Evolutionary conservation across 2,113 vertebrate genomes (phyloP), one percentile per base, ranked within the genome.

Genomic region (Peromyscus californicus): DNA sequence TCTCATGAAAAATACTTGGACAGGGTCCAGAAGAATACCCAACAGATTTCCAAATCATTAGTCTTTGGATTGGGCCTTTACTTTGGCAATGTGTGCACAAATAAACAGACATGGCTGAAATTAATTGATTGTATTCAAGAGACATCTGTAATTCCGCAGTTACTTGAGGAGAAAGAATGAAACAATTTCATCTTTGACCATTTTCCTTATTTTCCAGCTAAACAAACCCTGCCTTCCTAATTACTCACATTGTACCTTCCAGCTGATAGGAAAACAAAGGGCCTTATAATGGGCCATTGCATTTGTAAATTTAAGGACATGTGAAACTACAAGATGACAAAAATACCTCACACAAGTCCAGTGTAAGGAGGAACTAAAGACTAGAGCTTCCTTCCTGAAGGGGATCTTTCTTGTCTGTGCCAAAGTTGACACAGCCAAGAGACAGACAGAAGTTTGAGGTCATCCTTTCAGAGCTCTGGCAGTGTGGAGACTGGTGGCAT

Each of bases 111-210:
- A 98, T 90, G 97, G 98, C 96, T 97, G 97, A 97, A 98, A 98
- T 98, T 98, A 98, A 98, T 98, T 98, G 98, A 97, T 94, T 98
- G 89, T 97, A 97, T 98, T 98, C 97, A 93, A 89, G 92, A 98
- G 94, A 97, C 95, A 97, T 98, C 98, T 98, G 97, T 96, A 99
- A 98, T 98, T 97, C 96, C 97, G 95, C 57, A 97, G 87, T 96
- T 97, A 94, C 94, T 98, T 95, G 91, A 94, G 57, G 61, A 97
- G 96, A 98, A 98, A 97, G 96, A 97, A 98, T 97, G 96, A 98
- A 98, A 97, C 51, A 98, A 97, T 74, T 97, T 98, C 97, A 98
- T 89, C 98, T 98, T 97, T 96, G 93, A 98, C 98, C 93, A 75
- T 98, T 98, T 96, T 85, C 95, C 76, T 89, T 97, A 96, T 97